Percentiles rank a stretch among this genome's conserved stretches.
Conservation (phyloP, 1,140 invertebrate genomes). For the Dinothrombium tinctorium region DNA sequence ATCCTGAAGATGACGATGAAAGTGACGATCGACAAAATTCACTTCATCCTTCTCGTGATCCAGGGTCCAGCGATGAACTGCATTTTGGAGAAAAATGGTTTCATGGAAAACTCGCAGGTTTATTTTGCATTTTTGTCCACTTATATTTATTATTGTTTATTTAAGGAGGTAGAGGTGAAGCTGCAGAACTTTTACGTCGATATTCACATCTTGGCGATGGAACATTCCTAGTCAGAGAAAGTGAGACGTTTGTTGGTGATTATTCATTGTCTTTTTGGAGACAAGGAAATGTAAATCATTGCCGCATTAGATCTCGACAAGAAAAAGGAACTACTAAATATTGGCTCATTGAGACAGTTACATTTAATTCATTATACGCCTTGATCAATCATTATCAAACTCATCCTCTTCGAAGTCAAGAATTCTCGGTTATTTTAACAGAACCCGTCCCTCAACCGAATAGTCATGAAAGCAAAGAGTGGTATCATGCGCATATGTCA, state of each 20-base stretch:
- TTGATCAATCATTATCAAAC: slow-evolving; percentile 72
- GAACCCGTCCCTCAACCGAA: slow-evolving; percentile 84
- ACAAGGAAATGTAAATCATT: slow-evolving; percentile 68
- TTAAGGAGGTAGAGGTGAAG: slow-evolving; percentile 34
- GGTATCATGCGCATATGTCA: slow-evolving; percentile 62
- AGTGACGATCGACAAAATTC: slow-evolving; percentile 29
- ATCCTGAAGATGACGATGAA: slow-evolving; percentile 27
- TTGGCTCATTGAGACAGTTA: slow-evolving; percentile 63
- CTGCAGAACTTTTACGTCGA: slow-evolving; percentile 42
- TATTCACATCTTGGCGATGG: slow-evolving; percentile 75
- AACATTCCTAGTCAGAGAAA: slow-evolving; percentile 78
- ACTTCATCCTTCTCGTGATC: slow-evolving; percentile 3
- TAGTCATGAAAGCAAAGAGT: slow-evolving; percentile 71
- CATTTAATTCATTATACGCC: slow-evolving; percentile 76
- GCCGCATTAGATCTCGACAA: slow-evolving; percentile 63
- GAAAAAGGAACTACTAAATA: slow-evolving; percentile 69
- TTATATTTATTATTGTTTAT: too few relatives aligned
- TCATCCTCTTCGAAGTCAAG: slow-evolving; percentile 58
- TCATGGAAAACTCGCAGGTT: slow-evolving; percentile 31
- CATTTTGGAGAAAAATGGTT: slow-evolving; percentile 93
- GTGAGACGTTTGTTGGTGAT: slow-evolving; percentile 86
- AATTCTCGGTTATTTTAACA: slow-evolving; percentile 60
- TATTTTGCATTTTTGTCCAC: too few relatives aligned
- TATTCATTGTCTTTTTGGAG: slow-evolving; percentile 85
- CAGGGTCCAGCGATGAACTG: slow-evolving; percentile 35